A percentile compares a stretch with the other conserved stretches of the same genome.
Evolutionary conservation across 1,140 invertebrate genomes (phyloP).

Genomic region (Vanessa atalanta): DNA sequence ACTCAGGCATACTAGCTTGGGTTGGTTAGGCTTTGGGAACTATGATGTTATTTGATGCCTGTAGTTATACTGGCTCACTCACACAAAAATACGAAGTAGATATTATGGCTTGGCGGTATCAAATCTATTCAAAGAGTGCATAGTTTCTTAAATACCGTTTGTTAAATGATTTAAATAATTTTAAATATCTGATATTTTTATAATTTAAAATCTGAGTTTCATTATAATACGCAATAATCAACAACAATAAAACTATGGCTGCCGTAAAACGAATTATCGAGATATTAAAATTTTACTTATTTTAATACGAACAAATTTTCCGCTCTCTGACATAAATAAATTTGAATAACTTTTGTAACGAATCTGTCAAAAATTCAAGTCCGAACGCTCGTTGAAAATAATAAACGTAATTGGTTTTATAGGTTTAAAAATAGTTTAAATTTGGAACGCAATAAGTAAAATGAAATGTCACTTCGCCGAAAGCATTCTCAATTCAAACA

Average conservation of each 20-base stretch:
- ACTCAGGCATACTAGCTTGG: too few species aligned
- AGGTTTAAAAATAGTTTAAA: constrained; percentile 10
- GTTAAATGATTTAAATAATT: too few species aligned
- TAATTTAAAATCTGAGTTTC: too few species aligned
- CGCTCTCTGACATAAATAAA: neutral
- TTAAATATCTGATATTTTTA: too few species aligned
- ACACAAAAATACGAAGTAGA: too few species aligned
- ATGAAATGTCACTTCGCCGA: constrained; percentile 58
- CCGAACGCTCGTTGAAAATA: neutral
- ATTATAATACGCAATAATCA: neutral
- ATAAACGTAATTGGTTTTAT: constrained; percentile 5
- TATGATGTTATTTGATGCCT: too few species aligned
- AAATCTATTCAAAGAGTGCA: too few species aligned
- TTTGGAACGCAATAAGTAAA: constrained; percentile 34
- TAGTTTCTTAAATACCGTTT: too few species aligned
- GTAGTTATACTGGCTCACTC: too few species aligned
- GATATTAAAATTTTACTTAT: neutral
- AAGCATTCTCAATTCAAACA: constrained; percentile 76
- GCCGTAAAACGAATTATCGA: neutral
- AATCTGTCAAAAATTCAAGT: neutral
- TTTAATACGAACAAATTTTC: neutral
- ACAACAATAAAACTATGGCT: neutral
- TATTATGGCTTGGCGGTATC: too few species aligned
- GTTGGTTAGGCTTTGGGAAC: too few species aligned
- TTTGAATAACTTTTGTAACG: neutral